Evolutionary conservation across 2,797 vertebrate genomes (phyloP).

Genomic region (Myotis myotis): DNA sequence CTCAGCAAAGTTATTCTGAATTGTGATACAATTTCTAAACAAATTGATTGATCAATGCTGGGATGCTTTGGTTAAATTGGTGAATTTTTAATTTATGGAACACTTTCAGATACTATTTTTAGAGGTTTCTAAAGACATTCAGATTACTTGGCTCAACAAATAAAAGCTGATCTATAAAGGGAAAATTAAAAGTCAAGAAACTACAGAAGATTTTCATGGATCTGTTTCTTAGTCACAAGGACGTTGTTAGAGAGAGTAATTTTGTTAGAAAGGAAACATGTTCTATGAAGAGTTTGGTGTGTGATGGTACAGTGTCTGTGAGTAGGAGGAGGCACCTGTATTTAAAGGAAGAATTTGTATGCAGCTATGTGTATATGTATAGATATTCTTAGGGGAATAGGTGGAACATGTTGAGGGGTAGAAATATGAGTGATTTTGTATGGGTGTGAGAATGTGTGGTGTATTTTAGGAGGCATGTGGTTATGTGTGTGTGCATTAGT

Average conservation of each 20-base stretch:
- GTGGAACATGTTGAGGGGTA: too few relatives aligned
- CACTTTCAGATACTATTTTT: slow-evolving; percentile 27
- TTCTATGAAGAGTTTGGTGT: background rate
- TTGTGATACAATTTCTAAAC: background rate
- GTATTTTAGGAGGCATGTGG: background rate
- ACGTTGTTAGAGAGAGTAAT: background rate
- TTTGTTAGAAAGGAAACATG: background rate
- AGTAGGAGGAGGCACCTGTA: background rate
- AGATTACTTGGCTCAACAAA: slow-evolving; percentile 5
- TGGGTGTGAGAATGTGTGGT: background rate
- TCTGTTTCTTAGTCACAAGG: background rate
- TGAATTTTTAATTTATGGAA: background rate
- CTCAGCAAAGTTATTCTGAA: background rate
- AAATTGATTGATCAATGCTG: background rate
- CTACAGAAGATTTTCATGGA: background rate
- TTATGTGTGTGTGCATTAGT: background rate
- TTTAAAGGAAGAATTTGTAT: background rate
- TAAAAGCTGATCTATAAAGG: background rate
- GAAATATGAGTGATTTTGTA: background rate
- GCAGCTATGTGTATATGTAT: background rate
- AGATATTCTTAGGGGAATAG: background rate
- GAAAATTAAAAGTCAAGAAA: slow-evolving; percentile 1
- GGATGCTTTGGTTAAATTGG: background rate
- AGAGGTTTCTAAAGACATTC: background rate
- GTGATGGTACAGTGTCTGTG: background rate